Evolutionary conservation across 2,797 vertebrate genomes (phyloP).

Genomic region (Takifugu rubripes): DNA sequence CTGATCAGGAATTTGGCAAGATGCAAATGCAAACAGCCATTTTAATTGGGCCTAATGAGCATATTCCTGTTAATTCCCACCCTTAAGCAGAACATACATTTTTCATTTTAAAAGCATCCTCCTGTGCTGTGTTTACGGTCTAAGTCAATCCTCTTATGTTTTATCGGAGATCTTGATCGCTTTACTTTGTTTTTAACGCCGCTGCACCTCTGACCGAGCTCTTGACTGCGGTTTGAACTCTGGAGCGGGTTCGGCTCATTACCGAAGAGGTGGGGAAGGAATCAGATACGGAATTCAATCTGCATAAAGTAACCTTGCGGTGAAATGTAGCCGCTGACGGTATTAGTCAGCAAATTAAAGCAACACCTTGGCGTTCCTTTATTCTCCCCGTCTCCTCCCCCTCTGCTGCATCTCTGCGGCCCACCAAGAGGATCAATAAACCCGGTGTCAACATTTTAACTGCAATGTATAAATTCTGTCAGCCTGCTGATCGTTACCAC

Average conservation of each 20-base stretch:
- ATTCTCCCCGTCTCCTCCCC: conserved; percentile 3
- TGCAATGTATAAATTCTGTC: conserved; percentile 54
- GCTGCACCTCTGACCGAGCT: conserved; percentile 13
- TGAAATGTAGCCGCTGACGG: conserved; percentile 40
- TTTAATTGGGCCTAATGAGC: too few relatives aligned
- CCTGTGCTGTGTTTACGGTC: not conserved
- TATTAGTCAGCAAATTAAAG: conserved; percentile 44
- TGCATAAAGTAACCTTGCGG: conserved; percentile 49
- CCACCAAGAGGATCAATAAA: conserved; percentile 36
- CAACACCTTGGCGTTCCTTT: conserved; percentile 37
- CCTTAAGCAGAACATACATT: too few relatives aligned
- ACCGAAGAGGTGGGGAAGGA: conserved; percentile 35
- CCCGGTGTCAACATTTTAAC: conserved; percentile 49
- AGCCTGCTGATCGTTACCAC: conserved; percentile 37
- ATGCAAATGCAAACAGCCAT: too few relatives aligned
- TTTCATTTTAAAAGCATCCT: too few relatives aligned
- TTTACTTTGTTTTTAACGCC: conserved; percentile 14
- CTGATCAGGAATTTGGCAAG: too few relatives aligned
- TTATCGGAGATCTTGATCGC: conserved; percentile 12
- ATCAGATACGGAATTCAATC: conserved; percentile 52
- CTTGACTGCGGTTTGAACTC: conserved; percentile 30
- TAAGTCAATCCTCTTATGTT: conserved; percentile 20
- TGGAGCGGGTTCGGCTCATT: conserved; percentile 49
- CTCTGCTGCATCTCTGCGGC: not conserved
- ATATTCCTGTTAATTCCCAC: too few relatives aligned